These are phyloP conservation scores for Listrodromus nycthemerus DNA, from an alignment of 2,888 invertebrate genomes.

Conservation along the genomic window DNA sequence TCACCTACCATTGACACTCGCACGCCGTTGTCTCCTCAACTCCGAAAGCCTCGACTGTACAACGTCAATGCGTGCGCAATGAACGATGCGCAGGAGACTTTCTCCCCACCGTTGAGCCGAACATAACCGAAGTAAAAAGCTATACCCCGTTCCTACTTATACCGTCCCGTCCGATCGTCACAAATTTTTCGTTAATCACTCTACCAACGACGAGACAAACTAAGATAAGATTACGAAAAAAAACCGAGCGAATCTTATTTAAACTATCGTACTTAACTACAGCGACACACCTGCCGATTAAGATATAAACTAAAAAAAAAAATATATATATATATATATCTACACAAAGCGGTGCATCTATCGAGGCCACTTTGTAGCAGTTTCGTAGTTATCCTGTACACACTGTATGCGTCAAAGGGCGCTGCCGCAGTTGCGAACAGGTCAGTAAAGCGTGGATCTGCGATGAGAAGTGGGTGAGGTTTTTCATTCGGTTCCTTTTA, in stretches of 20 bases:
- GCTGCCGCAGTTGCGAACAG: slow-evolving; percentile 78
- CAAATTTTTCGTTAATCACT: not conserved
- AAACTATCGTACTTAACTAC: not conserved
- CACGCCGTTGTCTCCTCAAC: slow-evolving; percentile 13
- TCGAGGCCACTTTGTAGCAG: slow-evolving; percentile 48
- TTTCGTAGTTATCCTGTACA: slow-evolving; percentile 68
- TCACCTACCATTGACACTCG: not conserved
- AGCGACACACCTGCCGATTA: slow-evolving; percentile 30
- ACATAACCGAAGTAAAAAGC: slow-evolving; percentile 19
- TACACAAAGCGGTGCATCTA: slow-evolving; percentile 12
- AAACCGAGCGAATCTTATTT: not conserved
- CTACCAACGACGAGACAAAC: not conserved
- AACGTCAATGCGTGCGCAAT: slow-evolving; percentile 74
- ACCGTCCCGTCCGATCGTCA: not conserved
- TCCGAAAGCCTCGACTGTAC: slow-evolving; percentile 34
- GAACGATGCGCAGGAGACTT: slow-evolving; percentile 70
- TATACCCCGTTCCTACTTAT: slow-evolving; percentile 61
- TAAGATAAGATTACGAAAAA: slow-evolving; percentile 16
- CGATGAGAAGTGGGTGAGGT: slow-evolving; percentile 77
- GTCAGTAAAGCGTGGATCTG: slow-evolving; percentile 74
- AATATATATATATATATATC: not conserved
- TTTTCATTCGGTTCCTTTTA: slow-evolving; percentile 48
- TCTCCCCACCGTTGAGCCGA: slow-evolving; percentile 55
- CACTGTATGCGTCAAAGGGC: slow-evolving; percentile 79
- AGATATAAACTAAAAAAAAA: slow-evolving; percentile 5